Evolutionary conservation across 2,888 invertebrate genomes (phyloP).

Genomic region (Blomia tropicalis): DNA sequence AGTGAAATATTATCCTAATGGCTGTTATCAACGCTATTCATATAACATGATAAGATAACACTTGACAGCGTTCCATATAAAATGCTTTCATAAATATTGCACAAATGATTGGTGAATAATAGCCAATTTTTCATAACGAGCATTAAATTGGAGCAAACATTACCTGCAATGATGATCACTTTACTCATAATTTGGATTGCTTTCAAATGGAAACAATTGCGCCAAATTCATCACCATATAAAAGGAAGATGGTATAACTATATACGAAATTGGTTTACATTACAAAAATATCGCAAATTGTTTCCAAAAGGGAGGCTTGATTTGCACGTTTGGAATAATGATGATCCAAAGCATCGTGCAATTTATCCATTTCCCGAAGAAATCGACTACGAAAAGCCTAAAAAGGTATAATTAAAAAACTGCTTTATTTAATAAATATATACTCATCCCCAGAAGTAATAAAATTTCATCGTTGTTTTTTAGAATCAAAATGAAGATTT

Average conservation of each 20-base stretch:
- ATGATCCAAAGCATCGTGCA: neutral
- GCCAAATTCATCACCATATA: neutral
- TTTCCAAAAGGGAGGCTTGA: neutral
- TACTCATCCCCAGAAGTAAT: too few species aligned
- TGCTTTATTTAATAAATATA: neutral
- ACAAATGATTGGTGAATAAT: too few species aligned
- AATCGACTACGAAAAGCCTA: neutral
- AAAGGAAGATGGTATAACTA: neutral
- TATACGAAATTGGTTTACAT: neutral
- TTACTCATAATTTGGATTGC: neutral
- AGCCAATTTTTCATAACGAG: too few species aligned
- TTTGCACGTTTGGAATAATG: neutral
- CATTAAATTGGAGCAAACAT: too few species aligned
- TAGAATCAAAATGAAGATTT: neutral
- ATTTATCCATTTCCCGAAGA: neutral
- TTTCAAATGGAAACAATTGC: neutral
- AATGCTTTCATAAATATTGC: too few species aligned
- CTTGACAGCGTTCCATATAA: too few species aligned
- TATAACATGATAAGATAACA: too few species aligned
- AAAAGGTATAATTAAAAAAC: neutral
- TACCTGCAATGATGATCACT: conserved; percentile 2
- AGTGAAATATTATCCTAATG: too few species aligned
- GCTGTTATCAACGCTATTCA: too few species aligned
- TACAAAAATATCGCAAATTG: neutral
- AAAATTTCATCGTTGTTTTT: neutral